Evolutionary conservation across 2,113 vertebrate genomes (phyloP).

Genomic region (Nicator chloris): DNA sequence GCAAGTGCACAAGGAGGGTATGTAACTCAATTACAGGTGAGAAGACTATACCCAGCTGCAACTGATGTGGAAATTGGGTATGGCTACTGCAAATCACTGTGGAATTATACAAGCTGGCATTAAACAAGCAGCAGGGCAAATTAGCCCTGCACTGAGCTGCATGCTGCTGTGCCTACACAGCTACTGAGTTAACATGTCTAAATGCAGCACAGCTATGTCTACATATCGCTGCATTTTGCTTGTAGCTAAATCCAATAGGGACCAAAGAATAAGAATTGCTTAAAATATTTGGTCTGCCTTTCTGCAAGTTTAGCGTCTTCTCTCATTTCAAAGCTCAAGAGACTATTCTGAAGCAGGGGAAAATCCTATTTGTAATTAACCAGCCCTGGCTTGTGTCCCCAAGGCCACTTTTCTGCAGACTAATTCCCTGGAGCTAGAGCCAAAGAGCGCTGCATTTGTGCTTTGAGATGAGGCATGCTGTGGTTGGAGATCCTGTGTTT

Average conservation of each 20-base stretch:
- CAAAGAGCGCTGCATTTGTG: neutral
- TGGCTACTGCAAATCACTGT: conserved; percentile 31
- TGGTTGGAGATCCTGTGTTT: neutral
- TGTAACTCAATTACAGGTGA: conserved; percentile 20
- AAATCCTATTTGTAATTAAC: neutral
- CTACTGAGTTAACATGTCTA: neutral
- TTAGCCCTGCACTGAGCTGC: neutral
- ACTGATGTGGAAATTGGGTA: conserved; percentile 21
- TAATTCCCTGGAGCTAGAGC: neutral
- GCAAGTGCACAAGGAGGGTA: neutral
- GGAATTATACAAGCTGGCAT: conserved; percentile 26
- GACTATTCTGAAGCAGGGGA: neutral
- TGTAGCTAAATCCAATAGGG: neutral
- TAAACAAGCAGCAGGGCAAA: conserved; percentile 40
- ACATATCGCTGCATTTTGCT: neutral
- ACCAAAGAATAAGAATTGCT: neutral
- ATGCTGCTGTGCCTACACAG: neutral
- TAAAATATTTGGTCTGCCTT: neutral
- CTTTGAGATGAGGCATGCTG: neutral
- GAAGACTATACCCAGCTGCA: conserved; percentile 5
- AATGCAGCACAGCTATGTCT: neutral
- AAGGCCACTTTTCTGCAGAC: neutral
- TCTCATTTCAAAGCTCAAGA: neutral
- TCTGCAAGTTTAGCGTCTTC: neutral
- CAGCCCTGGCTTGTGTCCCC: neutral